These are phyloP conservation scores for Mastacembelus armatus DNA, from an alignment of 2,797 vertebrate species.

Conservation along the genomic window DNA sequence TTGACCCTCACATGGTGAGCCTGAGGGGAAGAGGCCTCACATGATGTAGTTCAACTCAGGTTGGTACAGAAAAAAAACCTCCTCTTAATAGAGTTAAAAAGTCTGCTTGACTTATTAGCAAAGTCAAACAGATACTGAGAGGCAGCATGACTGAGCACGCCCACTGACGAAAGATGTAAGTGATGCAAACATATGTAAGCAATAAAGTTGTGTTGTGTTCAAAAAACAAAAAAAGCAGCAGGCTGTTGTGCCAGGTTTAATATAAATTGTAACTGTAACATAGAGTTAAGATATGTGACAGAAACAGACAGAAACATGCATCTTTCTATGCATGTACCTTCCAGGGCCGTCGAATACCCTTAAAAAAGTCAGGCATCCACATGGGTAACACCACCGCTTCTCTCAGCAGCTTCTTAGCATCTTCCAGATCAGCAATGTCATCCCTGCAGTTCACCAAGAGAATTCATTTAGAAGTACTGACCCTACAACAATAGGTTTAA, in stretches of 20 bases:
- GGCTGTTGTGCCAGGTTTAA: not conserved
- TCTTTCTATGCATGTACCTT: constrained; percentile 88
- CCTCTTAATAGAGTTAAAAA: too few relatives aligned
- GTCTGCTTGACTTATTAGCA: constrained; percentile 24
- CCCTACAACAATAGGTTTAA: not conserved
- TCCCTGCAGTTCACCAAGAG: constrained; percentile 83
- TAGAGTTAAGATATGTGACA: too few relatives aligned
- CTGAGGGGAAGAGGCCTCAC: constrained; percentile 47
- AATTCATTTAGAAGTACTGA: constrained; percentile 17
- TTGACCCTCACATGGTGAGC: constrained; percentile 55
- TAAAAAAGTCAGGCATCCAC: constrained; percentile 99
- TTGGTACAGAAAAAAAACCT: not conserved
- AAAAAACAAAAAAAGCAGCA: not conserved
- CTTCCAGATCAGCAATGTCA: constrained; percentile 97
- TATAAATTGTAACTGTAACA: too few relatives aligned
- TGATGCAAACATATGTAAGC: not conserved
- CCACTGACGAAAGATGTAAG: not conserved
- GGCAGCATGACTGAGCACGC: not conserved
- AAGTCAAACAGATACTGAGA: constrained; percentile 16
- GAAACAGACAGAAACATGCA: too few relatives aligned
- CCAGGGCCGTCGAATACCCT: constrained; percentile 97
- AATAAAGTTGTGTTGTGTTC: not conserved
- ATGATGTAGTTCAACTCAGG: constrained; percentile 45
- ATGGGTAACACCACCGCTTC: constrained; percentile 98
- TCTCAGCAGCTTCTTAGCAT: constrained; percentile 96